Base-by-base conservation (phyloP, 1,140 invertebrate species). In the Drosophila jambulina region DNA sequence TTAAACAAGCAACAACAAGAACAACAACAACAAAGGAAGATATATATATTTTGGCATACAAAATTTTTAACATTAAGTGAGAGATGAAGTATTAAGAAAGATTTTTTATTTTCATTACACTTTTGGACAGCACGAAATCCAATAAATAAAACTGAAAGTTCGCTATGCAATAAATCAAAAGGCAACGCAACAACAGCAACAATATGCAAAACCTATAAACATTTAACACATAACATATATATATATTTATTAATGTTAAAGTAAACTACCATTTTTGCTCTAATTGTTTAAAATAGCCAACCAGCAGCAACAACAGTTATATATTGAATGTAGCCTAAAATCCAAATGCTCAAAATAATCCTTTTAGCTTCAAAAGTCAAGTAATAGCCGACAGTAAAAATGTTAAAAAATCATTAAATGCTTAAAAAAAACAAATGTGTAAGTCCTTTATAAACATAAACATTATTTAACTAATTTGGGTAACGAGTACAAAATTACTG, bases 21-120 rank as follows among this genome's bases (percentile, higher is more conserved):
- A 68, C 51, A 57, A 65, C 29, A 70, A 67, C 43, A 54, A 56
- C 57, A 75, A 64, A 67, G 17, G 56, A 48, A 53, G 27, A 72
- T 72, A 76, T 25, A 85, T 90, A 90, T 90, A 90, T 90, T 90
- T 90, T 90, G 85, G 85, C 85, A 90, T 90, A 90, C 81, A 82
- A 90, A 90, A 90, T 90, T 90, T 85, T 80, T 85, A 90, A 56
- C 72, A 64, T 79, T 82, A 80, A 79, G 74, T 58, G 9, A 70
- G 36, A 63, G 51, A 25, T 42, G 27, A 69, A 23, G 49, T 42
- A 45, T 71, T 42, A 46, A 59, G 45, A 59, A 60, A 48, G 34
- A 43, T 40, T 51, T 72, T 71, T 72, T 59, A 72, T 60, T 72
- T 72, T 72, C 43, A 36, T 42, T 59, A 53, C 21, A 60, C 56